Conservation (phyloP, 2,888 invertebrate genomes). For the Pandemis cinnamomeana region DNA sequence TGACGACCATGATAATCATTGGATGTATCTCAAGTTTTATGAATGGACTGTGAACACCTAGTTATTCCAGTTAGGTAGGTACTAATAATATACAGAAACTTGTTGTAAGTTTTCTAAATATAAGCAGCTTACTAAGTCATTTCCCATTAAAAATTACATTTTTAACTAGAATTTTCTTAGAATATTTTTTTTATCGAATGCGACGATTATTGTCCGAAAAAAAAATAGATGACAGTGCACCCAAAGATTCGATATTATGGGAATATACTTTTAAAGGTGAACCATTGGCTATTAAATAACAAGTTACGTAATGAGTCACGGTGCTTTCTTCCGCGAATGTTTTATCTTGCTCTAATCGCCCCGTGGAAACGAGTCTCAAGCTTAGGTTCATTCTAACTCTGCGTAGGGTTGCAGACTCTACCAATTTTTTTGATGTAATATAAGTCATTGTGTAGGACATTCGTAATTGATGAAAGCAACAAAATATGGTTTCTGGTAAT, state of each 20-base stretch:
- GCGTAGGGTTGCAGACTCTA: slow-evolving; percentile 23
- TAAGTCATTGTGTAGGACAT: neutral
- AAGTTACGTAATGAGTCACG: slow-evolving; percentile 66
- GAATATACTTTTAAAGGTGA: slow-evolving; percentile 42
- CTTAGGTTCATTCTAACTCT: slow-evolving; percentile 50
- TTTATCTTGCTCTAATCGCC: slow-evolving; percentile 54
- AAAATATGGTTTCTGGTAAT: too few relatives aligned
- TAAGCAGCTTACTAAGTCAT: too few relatives aligned
- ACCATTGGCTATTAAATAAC: slow-evolving; percentile 66
- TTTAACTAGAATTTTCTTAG: too few relatives aligned
- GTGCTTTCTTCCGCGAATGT: slow-evolving; percentile 77
- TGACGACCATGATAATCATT: too few relatives aligned
- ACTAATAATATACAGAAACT: too few relatives aligned
- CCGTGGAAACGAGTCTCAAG: slow-evolving; percentile 52
- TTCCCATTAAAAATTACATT: too few relatives aligned
- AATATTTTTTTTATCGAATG: neutral
- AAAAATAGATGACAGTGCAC: neutral
- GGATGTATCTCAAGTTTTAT: too few relatives aligned
- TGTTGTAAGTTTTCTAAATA: too few relatives aligned
- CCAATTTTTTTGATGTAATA: neutral
- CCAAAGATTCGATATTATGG: neutral
- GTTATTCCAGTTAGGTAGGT: too few relatives aligned
- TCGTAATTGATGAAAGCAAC: too few relatives aligned
- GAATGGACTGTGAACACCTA: too few relatives aligned
- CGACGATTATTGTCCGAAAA: neutral